Conservation (phyloP, 2,888 invertebrate genomes). For the Epsilonema sp. region DNA sequence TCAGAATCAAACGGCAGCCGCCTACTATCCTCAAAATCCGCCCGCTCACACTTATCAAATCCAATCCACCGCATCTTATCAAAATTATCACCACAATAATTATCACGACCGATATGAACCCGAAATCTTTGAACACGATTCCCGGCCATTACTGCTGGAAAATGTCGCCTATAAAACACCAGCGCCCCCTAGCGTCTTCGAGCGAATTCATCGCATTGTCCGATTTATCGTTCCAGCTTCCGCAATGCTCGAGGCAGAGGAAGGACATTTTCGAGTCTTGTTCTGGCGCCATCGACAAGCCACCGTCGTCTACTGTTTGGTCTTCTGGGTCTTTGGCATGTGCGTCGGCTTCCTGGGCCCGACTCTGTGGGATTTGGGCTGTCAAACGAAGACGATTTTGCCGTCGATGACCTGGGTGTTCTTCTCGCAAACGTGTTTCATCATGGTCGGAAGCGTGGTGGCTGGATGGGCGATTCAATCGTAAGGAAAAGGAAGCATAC, state of each 20-base stretch:
- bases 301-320: slow-evolving; percentile 32
- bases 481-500: slow-evolving; percentile 28
- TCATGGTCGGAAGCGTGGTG: slow-evolving; percentile 33
- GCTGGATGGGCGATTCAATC: slow-evolving; percentile 31
- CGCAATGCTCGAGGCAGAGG: slow-evolving; percentile 6
- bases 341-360: slow-evolving; percentile 37
- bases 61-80: too few species aligned
- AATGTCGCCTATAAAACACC: too few species aligned
- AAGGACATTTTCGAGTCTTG: slow-evolving; percentile 26
- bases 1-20: too few species aligned
- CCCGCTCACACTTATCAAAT: too few species aligned
- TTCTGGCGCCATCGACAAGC: slow-evolving; percentile 31
- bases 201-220: too few species aligned
- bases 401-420: slow-evolving; percentile 35
- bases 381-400: slow-evolving; percentile 32
- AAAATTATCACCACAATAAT: too few species aligned
- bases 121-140: too few species aligned
- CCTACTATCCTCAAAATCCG: too few species aligned
- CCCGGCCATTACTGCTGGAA: too few species aligned
- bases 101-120: too few species aligned
- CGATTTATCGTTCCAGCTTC: too few species aligned
- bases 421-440: slow-evolving; percentile 34
- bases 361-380: slow-evolving; percentile 34
- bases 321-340: slow-evolving; percentile 37
- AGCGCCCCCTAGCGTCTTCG: too few species aligned